Evolutionary conservation across 2,888 invertebrate genomes (phyloP).

Genomic region (Entomobrya multifasciata): DNA sequence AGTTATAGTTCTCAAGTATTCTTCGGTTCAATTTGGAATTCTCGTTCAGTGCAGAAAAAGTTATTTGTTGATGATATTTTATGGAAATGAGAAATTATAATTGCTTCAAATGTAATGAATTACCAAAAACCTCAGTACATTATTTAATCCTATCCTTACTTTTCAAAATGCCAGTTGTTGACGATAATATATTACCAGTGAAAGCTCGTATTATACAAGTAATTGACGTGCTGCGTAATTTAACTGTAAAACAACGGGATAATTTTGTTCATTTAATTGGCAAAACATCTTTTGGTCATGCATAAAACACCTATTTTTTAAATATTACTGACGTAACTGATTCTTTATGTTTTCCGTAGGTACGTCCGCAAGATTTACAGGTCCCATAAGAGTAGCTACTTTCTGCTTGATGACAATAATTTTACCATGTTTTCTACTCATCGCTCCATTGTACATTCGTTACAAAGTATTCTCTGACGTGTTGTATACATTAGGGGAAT

Average conservation of each 20-base stretch:
- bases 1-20: too few species aligned
- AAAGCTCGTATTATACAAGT: background rate
- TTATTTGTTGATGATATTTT: too few species aligned
- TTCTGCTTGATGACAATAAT: constrained; percentile 90
- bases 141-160: background rate
- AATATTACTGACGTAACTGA: background rate
- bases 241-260: too few species aligned
- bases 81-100: too few species aligned
- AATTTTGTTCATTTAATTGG: too few species aligned
- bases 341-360: constrained; percentile 41
- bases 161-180: background rate
- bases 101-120: too few species aligned
- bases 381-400: constrained; percentile 88
- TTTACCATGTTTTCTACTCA: constrained; percentile 88
- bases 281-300: constrained; percentile 11
- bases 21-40: too few species aligned
- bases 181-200: background rate
- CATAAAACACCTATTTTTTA: background rate
- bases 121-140: background rate
- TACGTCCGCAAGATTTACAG: constrained; percentile 81
- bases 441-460: constrained; percentile 89
- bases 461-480: constrained; percentile 90
- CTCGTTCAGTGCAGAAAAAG: too few species aligned
- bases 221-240: background rate
- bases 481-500: constrained; percentile 89